Evolutionary conservation across 92 coral and sea anemone genomes (phyloP).

Genomic region (Muricea muricata): DNA sequence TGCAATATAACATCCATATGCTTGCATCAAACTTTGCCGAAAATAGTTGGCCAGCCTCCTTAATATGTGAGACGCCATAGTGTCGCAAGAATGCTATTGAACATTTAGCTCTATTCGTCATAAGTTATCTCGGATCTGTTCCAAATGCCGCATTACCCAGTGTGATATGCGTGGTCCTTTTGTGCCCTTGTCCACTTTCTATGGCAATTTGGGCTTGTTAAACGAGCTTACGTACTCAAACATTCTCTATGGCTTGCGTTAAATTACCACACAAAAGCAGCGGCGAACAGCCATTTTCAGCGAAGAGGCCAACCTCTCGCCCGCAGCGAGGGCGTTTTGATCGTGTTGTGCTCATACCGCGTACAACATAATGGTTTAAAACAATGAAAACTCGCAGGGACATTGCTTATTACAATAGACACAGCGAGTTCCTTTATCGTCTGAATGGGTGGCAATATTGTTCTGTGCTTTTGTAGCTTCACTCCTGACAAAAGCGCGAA

Average conservation of each 20-base stretch:
- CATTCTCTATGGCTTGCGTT: background rate
- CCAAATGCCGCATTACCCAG: background rate
- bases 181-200: background rate
- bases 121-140: conserved; percentile 4
- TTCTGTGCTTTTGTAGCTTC: background rate
- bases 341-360: conserved; percentile 8
- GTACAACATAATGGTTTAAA: conserved; percentile 8
- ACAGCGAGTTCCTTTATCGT: conserved; percentile 3
- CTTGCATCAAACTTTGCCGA: conserved; percentile 1
- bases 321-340: conserved; percentile 36
- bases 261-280: conserved; percentile 19
- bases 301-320: conserved; percentile 16
- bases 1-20: background rate
- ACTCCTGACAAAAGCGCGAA: background rate
- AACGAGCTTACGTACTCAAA: background rate
- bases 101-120: conserved; percentile 6
- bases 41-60: conserved; percentile 12
- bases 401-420: conserved; percentile 15
- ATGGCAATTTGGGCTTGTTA: background rate
- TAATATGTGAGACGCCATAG: background rate
- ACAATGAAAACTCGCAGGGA: background rate
- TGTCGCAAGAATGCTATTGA: conserved; percentile 10
- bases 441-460: conserved; percentile 21
- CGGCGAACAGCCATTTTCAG: background rate
- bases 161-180: background rate